Base-by-base conservation (phyloP, 2,797 vertebrate genomes). In the Cossypha dichroa region DNA sequence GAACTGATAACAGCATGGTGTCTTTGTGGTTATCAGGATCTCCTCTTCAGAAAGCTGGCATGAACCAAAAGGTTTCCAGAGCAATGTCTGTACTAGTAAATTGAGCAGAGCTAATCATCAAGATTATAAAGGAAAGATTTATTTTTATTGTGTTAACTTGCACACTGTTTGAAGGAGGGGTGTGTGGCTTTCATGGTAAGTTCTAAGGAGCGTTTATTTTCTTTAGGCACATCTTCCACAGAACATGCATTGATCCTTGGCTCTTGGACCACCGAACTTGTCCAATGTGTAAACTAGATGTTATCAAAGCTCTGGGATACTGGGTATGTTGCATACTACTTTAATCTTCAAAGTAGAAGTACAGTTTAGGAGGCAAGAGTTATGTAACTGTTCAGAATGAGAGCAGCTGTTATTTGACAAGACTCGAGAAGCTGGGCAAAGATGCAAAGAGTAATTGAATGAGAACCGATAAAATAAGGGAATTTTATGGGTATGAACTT, bases 241-340 rank as follows among this genome's bases (percentile, higher is more conserved):
- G 98, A 90, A 97, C 97, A 2, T 98, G 98, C 96, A 98, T 98
- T 93, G 98, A 98, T 88, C 98, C 98, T 45, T 98, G 98, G 98
- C 97, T 98, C 90, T 96, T 98, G 97, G 98, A 98, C 87, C 98
- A 98, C 93, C 97, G 97, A 93, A 98, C 98, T 64, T 98, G 98
- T 97, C 98, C 98, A 81, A 98, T 98, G 98, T 98, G 98, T 95
- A 98, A 98, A 98, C 97, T 98, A 72, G 98, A 98, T 43, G 98
- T 98, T 96, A 98, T 98, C 95, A 98, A 98, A 98, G 98, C 98
- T 88, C 97, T 98, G 94, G 98, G 98, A 97, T 98, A 98, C 88
- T 98, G 98, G 98, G 98, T 98, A 98, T 87, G 98, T 98, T 96
- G 64, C 77, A 22, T 54, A 66, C 73, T 96, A 75, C 93, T 94